A percentile compares a stretch with the other conserved stretches of the same genome.
phyloP scores from a whole-genome alignment of 2,797 vertebrate species.

The Orestias chungarensis region DNA sequence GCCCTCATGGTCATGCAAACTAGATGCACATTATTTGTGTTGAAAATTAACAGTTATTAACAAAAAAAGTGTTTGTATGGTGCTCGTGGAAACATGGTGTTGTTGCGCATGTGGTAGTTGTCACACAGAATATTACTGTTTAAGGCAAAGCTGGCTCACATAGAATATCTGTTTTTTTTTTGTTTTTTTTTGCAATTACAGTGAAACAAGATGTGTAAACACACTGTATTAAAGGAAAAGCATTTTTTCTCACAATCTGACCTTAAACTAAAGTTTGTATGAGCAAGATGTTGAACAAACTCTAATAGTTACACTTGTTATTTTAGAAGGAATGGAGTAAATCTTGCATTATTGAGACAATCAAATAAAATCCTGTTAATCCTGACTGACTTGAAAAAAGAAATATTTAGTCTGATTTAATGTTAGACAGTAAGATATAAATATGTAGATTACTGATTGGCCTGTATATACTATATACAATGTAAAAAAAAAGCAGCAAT shows the following conservation, averaged over 20 bases:
- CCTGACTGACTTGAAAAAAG: no score
- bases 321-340: background rate
- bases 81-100: background rate
- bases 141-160: background rate
- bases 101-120: background rate
- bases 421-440: no score
- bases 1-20: background rate
- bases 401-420: no score
- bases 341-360: no score
- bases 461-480: no score
- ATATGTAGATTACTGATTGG: no score
- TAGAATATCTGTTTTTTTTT: background rate
- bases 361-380: no score
- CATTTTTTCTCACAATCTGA: background rate
- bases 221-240: background rate
- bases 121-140: background rate
- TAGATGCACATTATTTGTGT: background rate
- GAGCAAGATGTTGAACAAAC: background rate
- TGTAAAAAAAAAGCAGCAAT: no score
- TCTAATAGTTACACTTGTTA: background rate
- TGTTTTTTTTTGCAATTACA: background rate
- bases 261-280: background rate
- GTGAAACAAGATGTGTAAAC: background rate
- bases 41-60: constrained; percentile 1
- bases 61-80: background rate